Conservation (phyloP, 1,140 invertebrate genomes). For the Hetaerina americana region DNA sequence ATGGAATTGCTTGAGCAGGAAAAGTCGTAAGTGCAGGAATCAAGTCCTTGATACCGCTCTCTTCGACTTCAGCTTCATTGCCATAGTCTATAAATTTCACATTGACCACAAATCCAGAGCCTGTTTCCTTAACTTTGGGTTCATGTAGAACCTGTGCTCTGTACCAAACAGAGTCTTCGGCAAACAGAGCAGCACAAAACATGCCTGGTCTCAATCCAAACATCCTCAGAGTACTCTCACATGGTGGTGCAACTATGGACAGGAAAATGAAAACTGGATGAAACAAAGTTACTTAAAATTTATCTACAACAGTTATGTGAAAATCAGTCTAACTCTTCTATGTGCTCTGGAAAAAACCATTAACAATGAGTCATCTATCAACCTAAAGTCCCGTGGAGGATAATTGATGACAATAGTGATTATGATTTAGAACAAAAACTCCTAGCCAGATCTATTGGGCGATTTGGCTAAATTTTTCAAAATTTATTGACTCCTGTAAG, state of each 20-base stretch:
- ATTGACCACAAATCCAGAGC: background rate
- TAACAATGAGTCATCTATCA: too few relatives aligned
- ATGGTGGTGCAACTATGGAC: background rate
- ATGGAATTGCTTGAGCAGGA: background rate
- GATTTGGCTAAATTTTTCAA: too few relatives aligned
- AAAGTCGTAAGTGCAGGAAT: background rate
- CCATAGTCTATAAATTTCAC: background rate
- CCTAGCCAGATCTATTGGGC: too few relatives aligned
- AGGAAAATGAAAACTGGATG: too few relatives aligned
- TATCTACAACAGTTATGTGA: too few relatives aligned
- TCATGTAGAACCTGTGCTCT: conserved; percentile 40
- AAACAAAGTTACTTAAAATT: too few relatives aligned
- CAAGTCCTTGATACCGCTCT: background rate
- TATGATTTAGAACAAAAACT: too few relatives aligned
- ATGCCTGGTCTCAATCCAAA: conserved; percentile 26
- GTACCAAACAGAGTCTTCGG: conserved; percentile 57
- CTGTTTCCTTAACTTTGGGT: background rate
- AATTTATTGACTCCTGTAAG: too few relatives aligned
- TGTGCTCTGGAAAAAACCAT: too few relatives aligned
- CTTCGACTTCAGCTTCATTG: background rate
- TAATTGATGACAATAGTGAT: too few relatives aligned
- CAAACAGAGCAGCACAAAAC: conserved; percentile 59
- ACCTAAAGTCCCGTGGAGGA: too few relatives aligned
- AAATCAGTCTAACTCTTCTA: too few relatives aligned
- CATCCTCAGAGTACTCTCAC: background rate